A percentile compares a stretch with the other conserved stretches of the same genome.
These are phyloP conservation scores for Larimichthys polyactis DNA, from an alignment of 2,113 vertebrate species.

Conservation along the genomic window DNA sequence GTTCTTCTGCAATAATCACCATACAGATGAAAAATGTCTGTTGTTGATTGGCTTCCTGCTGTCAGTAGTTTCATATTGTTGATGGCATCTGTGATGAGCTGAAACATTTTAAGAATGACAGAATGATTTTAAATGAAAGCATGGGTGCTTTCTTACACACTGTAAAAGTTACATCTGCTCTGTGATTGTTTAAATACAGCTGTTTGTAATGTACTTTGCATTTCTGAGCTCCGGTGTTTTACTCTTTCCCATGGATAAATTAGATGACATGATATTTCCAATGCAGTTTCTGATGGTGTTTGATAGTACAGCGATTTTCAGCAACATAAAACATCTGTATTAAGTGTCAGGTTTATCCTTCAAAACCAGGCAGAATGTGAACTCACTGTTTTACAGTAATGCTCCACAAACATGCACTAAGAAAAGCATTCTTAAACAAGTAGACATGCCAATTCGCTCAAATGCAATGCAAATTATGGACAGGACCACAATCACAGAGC, in stretches of 20 bases:
- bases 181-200: constrained; percentile 57
- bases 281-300: constrained; percentile 9
- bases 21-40: not conserved
- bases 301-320: constrained; percentile 12
- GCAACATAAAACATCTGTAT: constrained; percentile 38
- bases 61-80: constrained; percentile 23
- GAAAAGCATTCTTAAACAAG: not conserved
- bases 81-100: constrained; percentile 26
- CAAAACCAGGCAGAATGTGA: not conserved
- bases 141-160: not conserved
- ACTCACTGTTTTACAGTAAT: not conserved
- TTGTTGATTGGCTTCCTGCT: constrained; percentile 29
- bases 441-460: not conserved
- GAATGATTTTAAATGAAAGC: not conserved
- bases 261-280: constrained; percentile 50
- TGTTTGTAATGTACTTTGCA: constrained; percentile 60
- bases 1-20: constrained; percentile 50
- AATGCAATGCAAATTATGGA: constrained; percentile 1
- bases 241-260: constrained; percentile 44
- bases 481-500: not conserved
- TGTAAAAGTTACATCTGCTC: constrained; percentile 29
- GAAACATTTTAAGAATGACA: constrained; percentile 3
- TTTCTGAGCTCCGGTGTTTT: constrained; percentile 11
- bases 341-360: constrained; percentile 9
- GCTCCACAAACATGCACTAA: not conserved